phyloP scores from a whole-genome alignment of 2,888 invertebrate genomes.

The Eulithis prunata region DNA sequence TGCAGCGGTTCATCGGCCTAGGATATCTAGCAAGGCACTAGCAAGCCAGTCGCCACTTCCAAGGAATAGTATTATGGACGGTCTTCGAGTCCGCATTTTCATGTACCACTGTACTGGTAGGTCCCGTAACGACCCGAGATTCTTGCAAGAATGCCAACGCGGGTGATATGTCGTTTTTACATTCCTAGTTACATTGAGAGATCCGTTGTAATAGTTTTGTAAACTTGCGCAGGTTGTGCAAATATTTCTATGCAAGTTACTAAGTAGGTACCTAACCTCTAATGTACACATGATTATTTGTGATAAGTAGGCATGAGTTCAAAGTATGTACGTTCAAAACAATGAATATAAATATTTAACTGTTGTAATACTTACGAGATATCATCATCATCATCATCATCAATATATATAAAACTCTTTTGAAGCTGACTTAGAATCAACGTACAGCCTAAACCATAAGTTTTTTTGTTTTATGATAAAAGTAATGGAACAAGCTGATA shows the following conservation, averaged over 20 bases:
- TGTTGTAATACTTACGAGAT: no score
- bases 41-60: constrained; percentile 44
- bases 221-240: constrained; percentile 20
- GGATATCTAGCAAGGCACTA: constrained; percentile 52
- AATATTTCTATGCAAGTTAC: constrained; percentile 18
- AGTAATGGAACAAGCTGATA: no score
- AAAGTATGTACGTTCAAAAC: no score
- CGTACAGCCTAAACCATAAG: no score
- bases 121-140: constrained; percentile 56
- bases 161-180: constrained; percentile 38
- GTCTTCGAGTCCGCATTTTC: constrained; percentile 50
- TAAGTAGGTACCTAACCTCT: constrained; percentile 4
- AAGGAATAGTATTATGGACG: constrained; percentile 64
- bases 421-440: no score
- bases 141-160: constrained; percentile 37
- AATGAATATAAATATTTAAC: no score
- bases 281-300: background rate
- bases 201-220: constrained; percentile 31
- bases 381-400: no score
- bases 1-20: constrained; percentile 76
- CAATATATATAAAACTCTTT: no score
- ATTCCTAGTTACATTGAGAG: constrained; percentile 36
- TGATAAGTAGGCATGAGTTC: no score
- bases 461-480: no score
- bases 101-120: constrained; percentile 51